phyloP scores from a whole-genome alignment of 2,888 invertebrate species.

The Perithous albicinctus region DNA sequence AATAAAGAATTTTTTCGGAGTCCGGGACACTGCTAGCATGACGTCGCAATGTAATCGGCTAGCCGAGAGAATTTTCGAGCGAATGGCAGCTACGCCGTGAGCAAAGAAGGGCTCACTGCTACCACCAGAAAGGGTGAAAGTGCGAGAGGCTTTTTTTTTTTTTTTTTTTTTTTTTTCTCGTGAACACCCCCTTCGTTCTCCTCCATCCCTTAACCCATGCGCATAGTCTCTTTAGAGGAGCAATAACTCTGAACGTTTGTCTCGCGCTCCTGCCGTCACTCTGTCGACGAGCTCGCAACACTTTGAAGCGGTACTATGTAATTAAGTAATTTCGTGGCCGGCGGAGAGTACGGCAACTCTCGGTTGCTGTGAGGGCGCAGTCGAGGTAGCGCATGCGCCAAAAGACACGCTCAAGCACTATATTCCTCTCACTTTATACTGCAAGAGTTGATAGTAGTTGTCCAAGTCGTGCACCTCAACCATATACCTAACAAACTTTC shows the following conservation, averaged over 20 bases:
- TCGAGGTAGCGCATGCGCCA: constrained; percentile 47
- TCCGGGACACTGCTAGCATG: constrained; percentile 18
- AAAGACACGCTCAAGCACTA: constrained; percentile 9
- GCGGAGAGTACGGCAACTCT: constrained; percentile 43
- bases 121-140: constrained; percentile 58
- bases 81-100: constrained; percentile 1
- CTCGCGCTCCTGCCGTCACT: constrained; percentile 52
- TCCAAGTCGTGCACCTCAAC: constrained; percentile 23
- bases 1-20: constrained; percentile 51
- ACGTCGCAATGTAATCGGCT: constrained; percentile 33
- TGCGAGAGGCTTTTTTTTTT: constrained; percentile 38
- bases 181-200: background rate
- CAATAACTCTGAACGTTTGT: constrained; percentile 63
- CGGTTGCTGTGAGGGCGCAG: constrained; percentile 41
- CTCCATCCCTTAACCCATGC: constrained; percentile 10
- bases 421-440: constrained; percentile 31
- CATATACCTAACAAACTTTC: constrained; percentile 31
- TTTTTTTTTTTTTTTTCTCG: no score
- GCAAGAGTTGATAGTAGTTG: constrained; percentile 18
- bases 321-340: constrained; percentile 64
- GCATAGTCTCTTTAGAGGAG: constrained; percentile 58
- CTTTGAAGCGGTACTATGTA: constrained; percentile 60
- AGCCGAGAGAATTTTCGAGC: constrained; percentile 5
- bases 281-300: constrained; percentile 60
- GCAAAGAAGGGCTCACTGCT: constrained; percentile 39